phyloP scores from a whole-genome alignment of 2,797 vertebrate genomes.

The Tympanoctomys barrerae region DNA sequence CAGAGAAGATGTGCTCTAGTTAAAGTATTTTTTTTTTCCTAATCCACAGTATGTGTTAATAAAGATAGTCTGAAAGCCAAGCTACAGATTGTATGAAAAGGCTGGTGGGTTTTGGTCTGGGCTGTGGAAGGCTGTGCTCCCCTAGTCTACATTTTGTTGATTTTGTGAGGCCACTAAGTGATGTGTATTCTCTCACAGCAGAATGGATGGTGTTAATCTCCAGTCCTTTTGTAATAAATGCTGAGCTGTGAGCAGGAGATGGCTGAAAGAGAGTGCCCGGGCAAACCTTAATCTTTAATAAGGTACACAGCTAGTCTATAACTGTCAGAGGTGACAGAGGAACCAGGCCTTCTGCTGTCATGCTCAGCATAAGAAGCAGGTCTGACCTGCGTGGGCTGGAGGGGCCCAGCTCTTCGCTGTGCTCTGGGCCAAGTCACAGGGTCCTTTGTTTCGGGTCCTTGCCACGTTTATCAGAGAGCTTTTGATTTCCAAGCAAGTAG shows the following conservation, averaged over 20 bases:
- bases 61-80: not conserved
- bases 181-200: slow-evolving; percentile 60
- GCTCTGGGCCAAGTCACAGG: slow-evolving; percentile 43
- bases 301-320: slow-evolving; percentile 89
- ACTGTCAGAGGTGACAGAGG: slow-evolving; percentile 88
- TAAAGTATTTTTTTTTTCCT: not conserved
- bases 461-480: too few species aligned
- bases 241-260: slow-evolving; percentile 84
- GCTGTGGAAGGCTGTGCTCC: not conserved
- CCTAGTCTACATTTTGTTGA: slow-evolving; percentile 20
- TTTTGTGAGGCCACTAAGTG: slow-evolving; percentile 38
- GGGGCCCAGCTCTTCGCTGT: slow-evolving; percentile 67
- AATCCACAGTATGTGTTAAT: not conserved
- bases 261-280: slow-evolving; percentile 84
- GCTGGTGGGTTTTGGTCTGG: accelerated
- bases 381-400: slow-evolving; percentile 57
- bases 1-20: too few species aligned
- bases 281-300: slow-evolving; percentile 90
- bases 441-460: accelerated
- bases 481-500: not conserved
- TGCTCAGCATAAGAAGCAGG: slow-evolving; percentile 86
- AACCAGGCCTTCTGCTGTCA: slow-evolving; percentile 83
- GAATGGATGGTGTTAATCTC: slow-evolving; percentile 84
- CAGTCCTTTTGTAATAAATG: slow-evolving; percentile 84
- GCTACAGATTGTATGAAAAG: not conserved